Conservation (phyloP, 1,140 invertebrate genomes). For the Drosophila quadrilineata region DNA sequence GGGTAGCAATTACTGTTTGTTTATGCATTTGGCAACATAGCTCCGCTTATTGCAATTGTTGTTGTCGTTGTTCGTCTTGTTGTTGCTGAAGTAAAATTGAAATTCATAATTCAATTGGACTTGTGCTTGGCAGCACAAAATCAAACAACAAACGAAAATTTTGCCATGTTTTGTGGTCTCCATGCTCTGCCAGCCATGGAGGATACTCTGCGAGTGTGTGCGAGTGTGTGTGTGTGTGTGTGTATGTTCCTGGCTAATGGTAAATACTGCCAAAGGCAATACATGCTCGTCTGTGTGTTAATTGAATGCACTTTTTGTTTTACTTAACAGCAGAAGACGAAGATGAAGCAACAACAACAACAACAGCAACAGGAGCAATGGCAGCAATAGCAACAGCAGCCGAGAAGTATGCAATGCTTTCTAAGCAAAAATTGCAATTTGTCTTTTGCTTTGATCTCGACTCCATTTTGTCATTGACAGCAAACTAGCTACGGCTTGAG, state of each 20-base stretch:
- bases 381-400: background rate
- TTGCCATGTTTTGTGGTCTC: constrained; percentile 5
- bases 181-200: background rate
- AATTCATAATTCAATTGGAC: constrained; percentile 78
- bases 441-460: constrained; percentile 31
- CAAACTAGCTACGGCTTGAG: no score
- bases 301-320: constrained; percentile 48
- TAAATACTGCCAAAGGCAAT: constrained; percentile 24
- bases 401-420: constrained; percentile 35
- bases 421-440: constrained; percentile 34
- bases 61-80: constrained; percentile 32
- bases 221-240: background rate
- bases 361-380: no score
- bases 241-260: constrained; percentile 15
- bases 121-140: constrained; percentile 58
- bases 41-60: constrained; percentile 29
- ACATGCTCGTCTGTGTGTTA: constrained; percentile 24
- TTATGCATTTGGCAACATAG: constrained; percentile 64
- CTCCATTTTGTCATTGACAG: background rate
- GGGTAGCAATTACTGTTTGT: constrained; percentile 78
- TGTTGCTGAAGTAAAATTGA: constrained; percentile 62
- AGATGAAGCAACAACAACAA: constrained; percentile 37
- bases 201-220: no score
- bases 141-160: constrained; percentile 45
- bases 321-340: constrained; percentile 14